These are phyloP conservation scores for Dryas iulia DNA, from an alignment of 1,140 invertebrate genomes.

Conservation along the genomic window DNA sequence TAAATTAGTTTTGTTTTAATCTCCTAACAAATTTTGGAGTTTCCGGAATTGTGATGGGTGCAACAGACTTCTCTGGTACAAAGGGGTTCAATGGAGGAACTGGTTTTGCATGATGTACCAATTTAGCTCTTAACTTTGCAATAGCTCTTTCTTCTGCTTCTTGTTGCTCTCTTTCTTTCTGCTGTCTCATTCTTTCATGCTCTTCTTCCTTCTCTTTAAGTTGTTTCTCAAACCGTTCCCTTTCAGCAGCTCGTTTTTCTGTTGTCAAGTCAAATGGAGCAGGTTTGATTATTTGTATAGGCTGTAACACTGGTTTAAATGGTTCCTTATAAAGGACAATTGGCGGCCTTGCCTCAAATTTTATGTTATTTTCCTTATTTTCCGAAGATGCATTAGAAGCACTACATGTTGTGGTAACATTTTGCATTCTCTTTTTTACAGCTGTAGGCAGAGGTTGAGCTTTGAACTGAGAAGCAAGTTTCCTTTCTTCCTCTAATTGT, in stretches of 20 bases:
- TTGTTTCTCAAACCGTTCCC: conserved; percentile 61
- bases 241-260: conserved; percentile 61
- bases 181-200: conserved; percentile 47
- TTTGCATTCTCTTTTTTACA: conserved; percentile 59
- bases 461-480: conserved; percentile 63
- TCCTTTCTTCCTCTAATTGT: conserved; percentile 63
- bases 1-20: conserved; percentile 48
- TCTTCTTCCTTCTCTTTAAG: conserved; percentile 66
- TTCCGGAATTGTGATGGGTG: conserved; percentile 59
- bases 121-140: conserved; percentile 52
- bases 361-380: conserved; percentile 66
- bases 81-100: conserved; percentile 48
- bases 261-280: conserved; percentile 64
- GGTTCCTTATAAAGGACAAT: conserved; percentile 65
- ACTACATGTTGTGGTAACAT: conserved; percentile 34
- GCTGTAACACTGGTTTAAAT: conserved; percentile 62
- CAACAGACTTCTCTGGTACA: conserved; percentile 54
- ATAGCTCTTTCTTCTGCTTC: conserved; percentile 55
- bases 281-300: conserved; percentile 43
- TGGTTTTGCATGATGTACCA: conserved; percentile 69
- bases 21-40: conserved; percentile 69
- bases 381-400: conserved; percentile 57
- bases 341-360: conserved; percentile 66
- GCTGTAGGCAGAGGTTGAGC: conserved; percentile 64
- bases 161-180: conserved; percentile 50